Percentiles rank a stretch among this genome's conserved stretches.
These are phyloP conservation scores for Poeciliopsis prolifica DNA, from an alignment of 2,113 vertebrate species.

Conservation along the genomic window DNA sequence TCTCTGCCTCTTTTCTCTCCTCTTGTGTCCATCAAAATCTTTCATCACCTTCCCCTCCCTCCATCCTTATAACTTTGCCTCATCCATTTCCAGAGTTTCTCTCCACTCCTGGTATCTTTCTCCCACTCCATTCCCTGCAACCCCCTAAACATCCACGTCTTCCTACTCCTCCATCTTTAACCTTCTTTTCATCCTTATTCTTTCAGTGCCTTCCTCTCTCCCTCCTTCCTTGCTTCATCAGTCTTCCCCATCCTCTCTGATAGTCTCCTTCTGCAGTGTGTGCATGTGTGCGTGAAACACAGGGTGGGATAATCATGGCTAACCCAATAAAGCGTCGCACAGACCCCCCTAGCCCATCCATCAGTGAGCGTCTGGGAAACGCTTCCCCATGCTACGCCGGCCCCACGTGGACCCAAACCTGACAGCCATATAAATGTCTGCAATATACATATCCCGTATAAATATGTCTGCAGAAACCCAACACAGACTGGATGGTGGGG, in stretches of 20 bases:
- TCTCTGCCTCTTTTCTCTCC: constrained; percentile 61
- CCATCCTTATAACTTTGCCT: constrained; percentile 68
- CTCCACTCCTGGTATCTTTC: constrained; percentile 58
- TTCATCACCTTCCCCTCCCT: constrained; percentile 62
- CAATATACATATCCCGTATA: constrained; percentile 94
- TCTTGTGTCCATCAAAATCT: constrained; percentile 66
- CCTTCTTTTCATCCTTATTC: constrained; percentile 32
- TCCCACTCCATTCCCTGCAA: constrained; percentile 59
- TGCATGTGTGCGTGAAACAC: constrained; percentile 66
- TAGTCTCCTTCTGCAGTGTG: constrained; percentile 60
- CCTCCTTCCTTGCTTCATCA: constrained; percentile 55
- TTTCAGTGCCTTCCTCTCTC: constrained; percentile 36
- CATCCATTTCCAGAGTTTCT: constrained; percentile 72
- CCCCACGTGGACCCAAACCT: constrained; percentile 87
- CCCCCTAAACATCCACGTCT: constrained; percentile 36
- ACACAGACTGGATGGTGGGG: constrained; percentile 52
- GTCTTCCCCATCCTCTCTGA: constrained; percentile 64
- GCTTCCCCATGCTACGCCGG: constrained; percentile 80
- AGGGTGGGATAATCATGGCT: constrained; percentile 98
- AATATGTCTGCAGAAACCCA: constrained; percentile 82
- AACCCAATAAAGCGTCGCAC: constrained; percentile 99
- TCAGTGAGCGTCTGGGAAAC: constrained; percentile 95
- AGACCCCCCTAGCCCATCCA: constrained; percentile 87
- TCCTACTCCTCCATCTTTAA: constrained; percentile 44
- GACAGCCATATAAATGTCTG: constrained; percentile 99